phyloP scores from a whole-genome alignment of 2,888 invertebrate genomes.

The Agrenia bidenticulata region DNA sequence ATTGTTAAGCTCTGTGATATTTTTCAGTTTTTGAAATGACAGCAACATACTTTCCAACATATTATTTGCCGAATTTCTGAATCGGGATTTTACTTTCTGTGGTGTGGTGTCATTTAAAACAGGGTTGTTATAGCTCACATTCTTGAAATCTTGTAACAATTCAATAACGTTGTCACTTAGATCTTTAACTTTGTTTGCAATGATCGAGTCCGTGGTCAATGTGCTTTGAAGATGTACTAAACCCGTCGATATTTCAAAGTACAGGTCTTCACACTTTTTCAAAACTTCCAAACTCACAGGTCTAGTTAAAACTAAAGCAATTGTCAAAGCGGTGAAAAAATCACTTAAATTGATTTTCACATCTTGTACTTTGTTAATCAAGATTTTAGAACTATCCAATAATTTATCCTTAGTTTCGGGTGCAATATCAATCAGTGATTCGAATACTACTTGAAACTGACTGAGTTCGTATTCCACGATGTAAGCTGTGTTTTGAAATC shows the following conservation, averaged over 20 bases:
- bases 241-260: background rate
- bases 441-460: constrained; percentile 39
- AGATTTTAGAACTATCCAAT: background rate
- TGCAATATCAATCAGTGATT: constrained; percentile 26
- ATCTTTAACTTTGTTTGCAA: background rate
- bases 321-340: background rate
- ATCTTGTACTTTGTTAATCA: background rate
- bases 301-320: background rate
- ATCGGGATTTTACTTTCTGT: constrained; percentile 8
- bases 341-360: background rate
- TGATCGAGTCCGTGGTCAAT: background rate
- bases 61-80: constrained; percentile 13
- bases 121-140: background rate
- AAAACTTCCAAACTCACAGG: background rate
- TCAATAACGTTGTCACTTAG: background rate
- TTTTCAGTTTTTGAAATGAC: constrained; percentile 43
- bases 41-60: constrained; percentile 34
- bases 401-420: background rate
- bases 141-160: background rate
- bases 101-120: background rate
- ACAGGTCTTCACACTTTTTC: background rate
- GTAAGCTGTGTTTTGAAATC: constrained; percentile 30
- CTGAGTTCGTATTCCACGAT: constrained; percentile 33
- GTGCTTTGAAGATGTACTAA: background rate
- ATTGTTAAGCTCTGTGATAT: constrained; percentile 60